These are phyloP conservation scores for Gouania willdenowi DNA, from an alignment of 2,797 vertebrate species.

Conservation along the genomic window DNA sequence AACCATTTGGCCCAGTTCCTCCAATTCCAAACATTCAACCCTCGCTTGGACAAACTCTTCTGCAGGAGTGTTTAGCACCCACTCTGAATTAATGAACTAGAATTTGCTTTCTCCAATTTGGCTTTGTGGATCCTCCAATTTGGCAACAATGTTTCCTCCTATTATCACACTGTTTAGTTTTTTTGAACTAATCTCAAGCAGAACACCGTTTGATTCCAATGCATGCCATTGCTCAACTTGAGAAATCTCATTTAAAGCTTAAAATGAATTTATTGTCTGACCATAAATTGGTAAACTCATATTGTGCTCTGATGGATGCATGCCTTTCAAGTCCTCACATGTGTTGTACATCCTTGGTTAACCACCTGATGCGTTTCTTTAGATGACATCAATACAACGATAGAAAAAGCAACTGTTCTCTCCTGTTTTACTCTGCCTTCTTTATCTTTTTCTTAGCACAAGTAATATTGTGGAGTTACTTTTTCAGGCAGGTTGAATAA, in stretches of 20 bases:
- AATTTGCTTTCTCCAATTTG: slow-evolving; percentile 49
- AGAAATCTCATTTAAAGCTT: slow-evolving; percentile 6
- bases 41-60: slow-evolving; percentile 37
- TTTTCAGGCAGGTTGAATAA: too few relatives aligned
- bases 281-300: background rate
- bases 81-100: slow-evolving; percentile 58
- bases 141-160: slow-evolving; percentile 7
- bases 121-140: slow-evolving; percentile 35
- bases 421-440: too few relatives aligned
- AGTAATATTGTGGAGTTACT: too few relatives aligned
- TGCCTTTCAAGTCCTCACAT: background rate
- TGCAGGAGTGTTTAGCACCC: slow-evolving; percentile 51
- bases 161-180: slow-evolving; percentile 4
- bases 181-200: slow-evolving; percentile 7
- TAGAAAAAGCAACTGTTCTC: too few relatives aligned
- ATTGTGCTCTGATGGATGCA: background rate
- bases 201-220: slow-evolving; percentile 16
- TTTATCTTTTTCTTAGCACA: too few relatives aligned
- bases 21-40: slow-evolving; percentile 55
- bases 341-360: background rate
- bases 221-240: background rate
- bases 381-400: too few relatives aligned
- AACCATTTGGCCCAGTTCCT: slow-evolving; percentile 65
- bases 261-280: background rate
- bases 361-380: background rate